Base-by-base conservation (phyloP, 2,888 invertebrate genomes). In the Amphimallon solstitiale region DNA sequence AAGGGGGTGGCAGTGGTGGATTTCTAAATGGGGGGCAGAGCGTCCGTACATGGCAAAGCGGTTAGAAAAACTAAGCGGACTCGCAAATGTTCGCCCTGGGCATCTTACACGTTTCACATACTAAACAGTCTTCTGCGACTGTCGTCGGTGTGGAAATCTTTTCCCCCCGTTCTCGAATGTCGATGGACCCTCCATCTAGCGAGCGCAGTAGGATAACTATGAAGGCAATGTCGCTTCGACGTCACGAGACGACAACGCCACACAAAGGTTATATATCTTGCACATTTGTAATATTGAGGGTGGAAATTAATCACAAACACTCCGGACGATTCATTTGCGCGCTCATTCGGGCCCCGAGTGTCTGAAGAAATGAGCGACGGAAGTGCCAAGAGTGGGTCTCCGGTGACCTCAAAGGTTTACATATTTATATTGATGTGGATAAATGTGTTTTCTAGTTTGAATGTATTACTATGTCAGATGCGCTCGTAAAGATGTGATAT, bases 51-150 rank as follows among this genome's bases (percentile, higher is more conserved):
- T 49, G 63, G 68, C 63, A 68, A 69, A 46, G 63, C 69, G 43
- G 68, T 63, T 69, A 70, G 75, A 72, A 71, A 75, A 21, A 29
- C 29, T 29, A 29, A 5, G 29, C 46, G 64, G 46, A 66, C 64
- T 70, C 75, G 79, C 78, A 79, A 79, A 80, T 79, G 80, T 74
- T 78, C 78, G 78, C 79, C 76, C 75, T 72, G 79, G 79, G 80
- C 80, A 76, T 79, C 80, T 79, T 79, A 78, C 79, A 77, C 79
- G 79, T 79, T 80, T 80, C 80, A 80, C 80, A 80, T 80, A 80
- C 80, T 80, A 80, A 80, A 79, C 79, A 79, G 79, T 74, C 74
- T 74, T 75, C 73, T 75, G 75, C 74, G 78, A 76, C 70, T 29
- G 29, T 29, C 68, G 67, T 64, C 67, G 17, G 45, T 52, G 14